A percentile compares a stretch with the other conserved stretches of the same genome.
phyloP scores from a whole-genome alignment of 2,113 vertebrate species.

The Eulacestoma nigropectus region DNA sequence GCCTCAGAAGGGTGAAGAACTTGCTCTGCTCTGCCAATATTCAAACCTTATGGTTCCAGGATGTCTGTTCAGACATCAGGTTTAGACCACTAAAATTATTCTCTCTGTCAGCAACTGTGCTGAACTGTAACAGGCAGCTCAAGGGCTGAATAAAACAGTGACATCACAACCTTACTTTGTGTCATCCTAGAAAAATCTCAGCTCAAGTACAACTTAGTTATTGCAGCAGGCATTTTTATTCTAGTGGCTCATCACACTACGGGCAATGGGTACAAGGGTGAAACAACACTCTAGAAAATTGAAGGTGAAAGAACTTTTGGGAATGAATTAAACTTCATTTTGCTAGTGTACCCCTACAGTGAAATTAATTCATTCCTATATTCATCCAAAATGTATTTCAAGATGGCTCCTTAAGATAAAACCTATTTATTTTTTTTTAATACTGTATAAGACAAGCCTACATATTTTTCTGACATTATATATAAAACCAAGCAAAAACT shows the following conservation, averaged over 20 bases:
- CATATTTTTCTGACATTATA: background rate
- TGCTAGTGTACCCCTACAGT: background rate
- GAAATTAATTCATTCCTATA: background rate
- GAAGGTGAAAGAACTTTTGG: background rate
- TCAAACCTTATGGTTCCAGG: constrained; percentile 1
- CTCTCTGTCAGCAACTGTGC: background rate
- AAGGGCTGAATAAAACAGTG: constrained; percentile 32
- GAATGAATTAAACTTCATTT: background rate
- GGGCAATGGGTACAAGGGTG: background rate
- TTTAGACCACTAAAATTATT: background rate
- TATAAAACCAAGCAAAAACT: background rate
- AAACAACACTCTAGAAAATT: background rate
- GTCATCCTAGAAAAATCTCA: constrained; percentile 25
- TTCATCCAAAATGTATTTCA: background rate
- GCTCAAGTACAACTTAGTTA: constrained; percentile 17
- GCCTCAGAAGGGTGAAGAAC: background rate
- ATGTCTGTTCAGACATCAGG: constrained; percentile 5
- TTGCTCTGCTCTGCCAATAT: constrained; percentile 4
- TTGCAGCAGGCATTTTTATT: background rate
- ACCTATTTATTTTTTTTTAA: background rate
- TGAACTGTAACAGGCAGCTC: constrained; percentile 38
- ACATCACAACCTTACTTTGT: background rate
- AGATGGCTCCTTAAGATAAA: background rate
- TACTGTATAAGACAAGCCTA: background rate
- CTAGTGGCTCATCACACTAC: background rate